Base-by-base conservation (phyloP, 2,113 vertebrate species). In the Callipepla californica region DNA sequence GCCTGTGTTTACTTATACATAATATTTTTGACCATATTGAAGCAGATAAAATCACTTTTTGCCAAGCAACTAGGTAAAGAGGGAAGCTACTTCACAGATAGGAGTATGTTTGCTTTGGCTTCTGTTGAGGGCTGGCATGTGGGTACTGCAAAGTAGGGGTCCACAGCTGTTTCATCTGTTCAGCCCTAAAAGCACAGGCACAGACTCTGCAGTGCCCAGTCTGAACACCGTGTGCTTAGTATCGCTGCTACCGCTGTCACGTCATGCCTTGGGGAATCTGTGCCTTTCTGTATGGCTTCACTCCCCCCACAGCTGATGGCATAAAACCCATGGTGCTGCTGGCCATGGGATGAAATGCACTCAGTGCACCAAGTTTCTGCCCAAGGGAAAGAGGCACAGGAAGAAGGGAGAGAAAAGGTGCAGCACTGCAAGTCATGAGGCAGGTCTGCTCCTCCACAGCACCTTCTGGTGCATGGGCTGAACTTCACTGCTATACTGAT, bases 101-200 rank as follows among this genome's bases (percentile, higher is more conserved):
- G 57, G 28, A 51, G 9, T n/a, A 22, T 25, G 42, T 38, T 69
- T 69, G 18, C 38, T 61, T 86, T 65, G 68, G 44, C 47, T 30
- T 51, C 0, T 2, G 5, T 20, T 0, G 0, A 88, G 40, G 40
- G 50, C 17, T 50, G 62, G 59, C 30, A 9, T 17, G 14, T 19
- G 26, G 7, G 14, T 65, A 65, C 21, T 5, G 1, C 55, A 80
- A 83, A 11, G 59, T 53, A 72, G 40, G 14, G 9, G 25, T 40
- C 30, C 17, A 16, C 53, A 77, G 65, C 25, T 66, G 2, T 55
- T 91, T 80, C 34, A 55, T 59, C 63, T 57, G 3, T 47, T 77
- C 40, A 73, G 40, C 30, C 40, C 69, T 72, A 38, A 65, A 68
- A 82, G 8, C 4, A 28, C 0, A 5, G 45, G 23, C 3, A 4